Conservation (phyloP, 1,140 invertebrate genomes). For the Sinella curviseta region DNA sequence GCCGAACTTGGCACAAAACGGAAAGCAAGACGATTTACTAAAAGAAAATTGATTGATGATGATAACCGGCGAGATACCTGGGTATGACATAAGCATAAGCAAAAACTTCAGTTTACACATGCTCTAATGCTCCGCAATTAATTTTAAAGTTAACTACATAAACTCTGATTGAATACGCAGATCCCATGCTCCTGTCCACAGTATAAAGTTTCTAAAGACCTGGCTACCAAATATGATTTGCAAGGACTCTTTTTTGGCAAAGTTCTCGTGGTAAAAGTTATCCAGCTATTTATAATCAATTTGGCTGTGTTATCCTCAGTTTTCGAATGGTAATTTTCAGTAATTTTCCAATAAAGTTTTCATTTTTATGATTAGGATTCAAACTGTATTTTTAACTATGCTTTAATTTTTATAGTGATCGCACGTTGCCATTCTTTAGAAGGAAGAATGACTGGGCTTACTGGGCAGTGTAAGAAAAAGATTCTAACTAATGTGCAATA, state of each 20-base stretch:
- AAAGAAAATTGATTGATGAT: background rate
- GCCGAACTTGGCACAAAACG: no score
- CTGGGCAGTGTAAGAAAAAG: background rate
- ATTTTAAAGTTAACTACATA: background rate
- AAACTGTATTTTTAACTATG: no score
- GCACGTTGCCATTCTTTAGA: background rate
- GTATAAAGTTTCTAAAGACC: background rate
- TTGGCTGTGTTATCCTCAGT: background rate
- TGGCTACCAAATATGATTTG: background rate
- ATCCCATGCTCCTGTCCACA: background rate
- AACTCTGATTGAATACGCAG: background rate
- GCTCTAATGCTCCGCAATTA: background rate
- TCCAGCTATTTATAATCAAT: background rate
- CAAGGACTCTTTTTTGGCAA: background rate
- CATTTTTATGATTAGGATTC: no score
- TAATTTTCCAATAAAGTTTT: background rate
- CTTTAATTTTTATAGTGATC: background rate
- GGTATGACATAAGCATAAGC: no score
- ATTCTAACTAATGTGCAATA: background rate
- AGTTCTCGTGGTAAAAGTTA: background rate
- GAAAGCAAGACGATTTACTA: background rate
- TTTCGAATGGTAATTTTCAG: background rate
- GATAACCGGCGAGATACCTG: background rate
- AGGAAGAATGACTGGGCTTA: background rate
- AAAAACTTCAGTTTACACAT: no score